Evolutionary conservation across 2,797 vertebrate genomes (phyloP), one percentile per base, ranked within the genome.

Genomic region (Anguilla pacifica): DNA sequence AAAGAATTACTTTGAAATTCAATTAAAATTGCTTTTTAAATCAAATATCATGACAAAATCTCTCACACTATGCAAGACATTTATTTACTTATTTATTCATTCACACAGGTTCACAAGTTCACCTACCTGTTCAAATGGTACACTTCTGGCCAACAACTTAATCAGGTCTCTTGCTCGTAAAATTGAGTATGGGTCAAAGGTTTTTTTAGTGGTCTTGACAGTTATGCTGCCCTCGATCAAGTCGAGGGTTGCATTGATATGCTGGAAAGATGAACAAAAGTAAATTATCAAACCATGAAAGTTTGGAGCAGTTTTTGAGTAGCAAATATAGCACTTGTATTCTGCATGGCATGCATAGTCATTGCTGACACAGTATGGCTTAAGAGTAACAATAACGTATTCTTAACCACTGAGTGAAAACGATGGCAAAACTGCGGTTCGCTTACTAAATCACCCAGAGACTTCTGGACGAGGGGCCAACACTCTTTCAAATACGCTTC

Each of bases 211-310:
- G 55, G 98, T 99, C 87, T 93, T 94, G 22, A 99, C 99, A 0
- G 97, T 97, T 93, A 99, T 96, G 91, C 98, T 99, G 89, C 99
- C 99, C 91, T 99, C 99, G 17, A 99, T 99, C 90, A 99, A 93
- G 93, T 99, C 99, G 92, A 99, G 92, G 0, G 94, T 95, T 57
- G 95, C 96, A 19, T 95, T 98, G 83, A 99, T 87, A 89, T 96
- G 95, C 99, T 99, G 91, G 39, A 91, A 72, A 81, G 90, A 61
- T 31, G 86, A 88, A 25, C 82, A 5, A 31, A 28, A 10, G 4
- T 0, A 57, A 43, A 74, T 53, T 53, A 53, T 6, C 19, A 25
- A 43, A 19, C 28, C 22, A 9, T 81, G 39, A 81, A 46, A 77
- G 13, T 31, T 49, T 2, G 10, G 4, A 64, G 61, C 22, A 3